phyloP scores from a whole-genome alignment of 2,888 invertebrate genomes.

The Abrostola tripartita region DNA sequence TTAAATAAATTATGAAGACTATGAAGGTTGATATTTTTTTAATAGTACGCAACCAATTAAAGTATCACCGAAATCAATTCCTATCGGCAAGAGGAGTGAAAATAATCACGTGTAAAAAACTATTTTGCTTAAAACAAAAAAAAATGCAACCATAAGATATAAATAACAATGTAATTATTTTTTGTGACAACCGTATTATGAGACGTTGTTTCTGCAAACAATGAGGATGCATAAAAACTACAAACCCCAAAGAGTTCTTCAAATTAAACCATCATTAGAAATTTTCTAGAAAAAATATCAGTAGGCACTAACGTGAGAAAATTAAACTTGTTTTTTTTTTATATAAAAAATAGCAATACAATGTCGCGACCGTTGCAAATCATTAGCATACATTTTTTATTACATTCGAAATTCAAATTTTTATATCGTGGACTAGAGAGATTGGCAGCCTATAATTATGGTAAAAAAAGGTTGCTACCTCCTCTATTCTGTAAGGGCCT shows the following conservation, averaged over 20 bases:
- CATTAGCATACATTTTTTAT: conserved; percentile 80
- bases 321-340: conserved; percentile 79
- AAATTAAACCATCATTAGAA: conserved; percentile 88
- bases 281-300: conserved; percentile 73
- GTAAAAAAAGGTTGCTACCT: conserved; percentile 74
- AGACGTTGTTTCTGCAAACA: conserved; percentile 87
- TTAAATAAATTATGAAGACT: too few species aligned
- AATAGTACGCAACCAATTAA: background rate
- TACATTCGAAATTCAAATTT: conserved; percentile 62
- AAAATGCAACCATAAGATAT: conserved; percentile 73
- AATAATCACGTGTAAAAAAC: background rate
- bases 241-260: conserved; percentile 88
- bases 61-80: background rate
- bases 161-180: conserved; percentile 85
- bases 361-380: conserved; percentile 78
- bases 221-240: conserved; percentile 71
- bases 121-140: conserved; percentile 54
- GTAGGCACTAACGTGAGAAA: conserved; percentile 84
- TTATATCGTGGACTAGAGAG: conserved; percentile 52
- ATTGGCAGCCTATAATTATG: conserved; percentile 81
- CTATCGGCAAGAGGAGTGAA: too few species aligned
- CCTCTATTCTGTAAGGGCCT: conserved; percentile 71
- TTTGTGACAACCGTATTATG: conserved; percentile 86
- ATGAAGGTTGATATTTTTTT: too few species aligned
- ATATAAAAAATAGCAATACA: conserved; percentile 68